Evolutionary conservation across 2,113 vertebrate genomes (phyloP).

Genomic region (Tupaia tana): DNA sequence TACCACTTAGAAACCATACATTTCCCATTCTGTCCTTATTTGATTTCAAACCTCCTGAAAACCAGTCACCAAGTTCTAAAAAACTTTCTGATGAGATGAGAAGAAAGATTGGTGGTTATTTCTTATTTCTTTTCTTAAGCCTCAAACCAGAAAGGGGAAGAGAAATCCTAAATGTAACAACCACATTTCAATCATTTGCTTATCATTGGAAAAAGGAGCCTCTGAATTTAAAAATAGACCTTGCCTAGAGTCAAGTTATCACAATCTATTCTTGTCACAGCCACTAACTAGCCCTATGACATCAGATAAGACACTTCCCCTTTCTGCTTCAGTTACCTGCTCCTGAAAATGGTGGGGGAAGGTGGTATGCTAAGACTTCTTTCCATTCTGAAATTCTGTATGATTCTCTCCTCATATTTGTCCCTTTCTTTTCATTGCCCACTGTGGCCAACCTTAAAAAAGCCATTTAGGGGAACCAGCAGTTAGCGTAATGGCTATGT

Average conservation of each 20-base stretch:
- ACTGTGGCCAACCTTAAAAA: neutral
- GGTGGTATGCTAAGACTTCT: constrained; percentile 20
- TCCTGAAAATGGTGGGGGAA: neutral
- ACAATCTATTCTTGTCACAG: constrained; percentile 47
- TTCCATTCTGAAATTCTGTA: neutral
- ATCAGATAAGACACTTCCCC: constrained; percentile 30
- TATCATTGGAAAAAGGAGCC: constrained; percentile 47
- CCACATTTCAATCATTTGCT: constrained; percentile 45
- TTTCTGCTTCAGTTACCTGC: constrained; percentile 46
- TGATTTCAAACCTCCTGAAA: neutral
- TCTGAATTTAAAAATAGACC: constrained; percentile 64
- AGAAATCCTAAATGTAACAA: constrained; percentile 35
- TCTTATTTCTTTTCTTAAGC: constrained; percentile 29
- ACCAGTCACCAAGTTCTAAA: neutral
- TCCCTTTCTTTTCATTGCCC: neutral
- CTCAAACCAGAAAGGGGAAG: constrained; percentile 54
- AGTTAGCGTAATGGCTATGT: no score
- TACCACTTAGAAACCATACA: neutral
- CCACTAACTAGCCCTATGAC: constrained; percentile 19
- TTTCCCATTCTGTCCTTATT: neutral
- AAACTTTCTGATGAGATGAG: neutral
- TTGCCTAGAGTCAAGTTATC: constrained; percentile 2
- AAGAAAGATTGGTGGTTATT: neutral
- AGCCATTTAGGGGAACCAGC: neutral
- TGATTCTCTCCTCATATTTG: neutral